phyloP scores from a whole-genome alignment of 2,888 invertebrate genomes.

The Torymus aiolomorphi region DNA sequence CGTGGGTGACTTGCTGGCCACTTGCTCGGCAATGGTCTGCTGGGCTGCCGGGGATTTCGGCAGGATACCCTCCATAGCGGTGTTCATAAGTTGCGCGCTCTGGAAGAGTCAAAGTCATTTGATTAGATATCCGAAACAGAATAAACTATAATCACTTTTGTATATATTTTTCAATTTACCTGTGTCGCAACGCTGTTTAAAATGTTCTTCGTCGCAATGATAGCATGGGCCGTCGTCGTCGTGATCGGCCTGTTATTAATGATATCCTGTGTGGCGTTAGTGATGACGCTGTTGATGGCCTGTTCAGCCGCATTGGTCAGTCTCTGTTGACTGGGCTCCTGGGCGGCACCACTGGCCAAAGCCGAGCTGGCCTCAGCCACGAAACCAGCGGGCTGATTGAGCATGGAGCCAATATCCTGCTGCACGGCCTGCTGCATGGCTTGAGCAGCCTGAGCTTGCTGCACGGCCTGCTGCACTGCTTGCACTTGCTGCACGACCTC shows the following conservation, averaged over 20 bases:
- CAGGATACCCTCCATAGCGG: conserved; percentile 72
- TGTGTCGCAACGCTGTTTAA: conserved; percentile 73
- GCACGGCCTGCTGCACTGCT: conserved; percentile 73
- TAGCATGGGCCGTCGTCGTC: conserved; percentile 74
- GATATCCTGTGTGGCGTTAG: conserved; percentile 73
- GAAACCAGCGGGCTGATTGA: conserved; percentile 72
- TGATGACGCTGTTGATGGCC: conserved; percentile 73
- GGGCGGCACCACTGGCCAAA: conserved; percentile 71
- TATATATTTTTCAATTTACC: conserved; percentile 15
- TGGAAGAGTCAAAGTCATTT: neutral
- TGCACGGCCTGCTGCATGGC: conserved; percentile 74
- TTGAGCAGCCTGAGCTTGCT: conserved; percentile 74
- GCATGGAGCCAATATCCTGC: conserved; percentile 73
- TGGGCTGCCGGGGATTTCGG: conserved; percentile 68
- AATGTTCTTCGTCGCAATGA: conserved; percentile 74
- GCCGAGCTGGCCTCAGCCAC: conserved; percentile 73
- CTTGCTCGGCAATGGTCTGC: conserved; percentile 70
- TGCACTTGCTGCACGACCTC: conserved; percentile 73
- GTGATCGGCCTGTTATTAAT: conserved; percentile 73
- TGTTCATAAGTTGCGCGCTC: conserved; percentile 74
- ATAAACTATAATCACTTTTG: no score
- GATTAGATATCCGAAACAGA: no score
- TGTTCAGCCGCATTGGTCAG: conserved; percentile 73
- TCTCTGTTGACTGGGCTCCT: conserved; percentile 72
- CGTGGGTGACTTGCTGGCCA: conserved; percentile 69